Percentiles rank a stretch among this genome's conserved stretches.
Evolutionary conservation across 1,140 invertebrate genomes (phyloP).

Genomic region (Hycleus phaleratus): DNA sequence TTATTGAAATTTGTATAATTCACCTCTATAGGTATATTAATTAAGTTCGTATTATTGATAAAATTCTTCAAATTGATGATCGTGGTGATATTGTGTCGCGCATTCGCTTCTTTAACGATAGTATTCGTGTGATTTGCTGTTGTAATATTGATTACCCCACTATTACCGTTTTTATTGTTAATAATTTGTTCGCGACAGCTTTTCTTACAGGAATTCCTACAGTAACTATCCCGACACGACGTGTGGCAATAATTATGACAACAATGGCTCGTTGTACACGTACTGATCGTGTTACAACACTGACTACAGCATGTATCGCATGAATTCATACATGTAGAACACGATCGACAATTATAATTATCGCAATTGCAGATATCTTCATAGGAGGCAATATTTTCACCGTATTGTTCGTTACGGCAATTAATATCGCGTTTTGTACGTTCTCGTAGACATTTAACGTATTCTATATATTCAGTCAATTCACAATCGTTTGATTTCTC

Average conservation of each 20-base stretch:
- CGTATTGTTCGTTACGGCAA: background rate
- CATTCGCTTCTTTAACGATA: slow-evolving; percentile 4
- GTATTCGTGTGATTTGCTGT: background rate
- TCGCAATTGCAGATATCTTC: slow-evolving; percentile 2
- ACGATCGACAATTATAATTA: background rate
- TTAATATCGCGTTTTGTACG: slow-evolving; percentile 3
- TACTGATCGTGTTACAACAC: background rate
- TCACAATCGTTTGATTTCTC: slow-evolving; percentile 6
- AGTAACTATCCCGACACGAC: background rate
- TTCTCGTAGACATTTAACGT: slow-evolving; percentile 1
- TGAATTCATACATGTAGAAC: background rate
- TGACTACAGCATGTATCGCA: background rate
- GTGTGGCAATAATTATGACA: slow-evolving; percentile 8
- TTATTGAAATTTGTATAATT: slow-evolving; percentile 36
- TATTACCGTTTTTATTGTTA: background rate
- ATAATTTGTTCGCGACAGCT: background rate
- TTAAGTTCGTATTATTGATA: slow-evolving; percentile 35
- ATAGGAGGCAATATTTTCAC: background rate
- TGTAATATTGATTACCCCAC: background rate
- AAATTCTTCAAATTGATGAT: slow-evolving; percentile 36
- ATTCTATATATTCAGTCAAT: slow-evolving; percentile 5
- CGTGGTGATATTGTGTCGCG: slow-evolving; percentile 33
- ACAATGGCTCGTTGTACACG: slow-evolving; percentile 1
- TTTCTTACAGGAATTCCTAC: slow-evolving; percentile 2
- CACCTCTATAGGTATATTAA: slow-evolving; percentile 34